phyloP scores from a whole-genome alignment of 2,797 vertebrate genomes.

The Pempheris klunzingeri region DNA sequence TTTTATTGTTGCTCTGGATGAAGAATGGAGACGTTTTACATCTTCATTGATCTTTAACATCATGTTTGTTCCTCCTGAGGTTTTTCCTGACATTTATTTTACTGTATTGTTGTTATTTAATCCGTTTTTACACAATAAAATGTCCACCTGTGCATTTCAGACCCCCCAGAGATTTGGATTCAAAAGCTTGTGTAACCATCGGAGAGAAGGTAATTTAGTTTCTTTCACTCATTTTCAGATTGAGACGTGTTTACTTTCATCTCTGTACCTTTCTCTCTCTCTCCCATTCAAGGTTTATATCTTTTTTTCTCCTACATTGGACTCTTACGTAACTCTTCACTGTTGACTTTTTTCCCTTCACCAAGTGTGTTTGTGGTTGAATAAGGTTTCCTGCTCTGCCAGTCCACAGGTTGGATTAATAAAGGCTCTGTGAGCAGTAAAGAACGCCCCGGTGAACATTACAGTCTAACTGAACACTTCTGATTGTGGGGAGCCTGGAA shows the following conservation, averaged over 20 bases:
- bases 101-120: neutral
- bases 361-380: conserved; percentile 16
- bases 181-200: conserved; percentile 94
- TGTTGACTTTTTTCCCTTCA: conserved; percentile 4
- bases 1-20: neutral
- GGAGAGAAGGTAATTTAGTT: conserved; percentile 90
- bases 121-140: neutral
- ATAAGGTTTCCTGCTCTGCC: conserved; percentile 11
- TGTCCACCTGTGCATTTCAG: conserved; percentile 78
- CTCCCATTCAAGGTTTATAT: conserved; percentile 6
- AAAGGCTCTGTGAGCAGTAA: conserved; percentile 56
- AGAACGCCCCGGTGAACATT: conserved; percentile 68
- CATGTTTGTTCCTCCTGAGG: neutral
- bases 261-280: conserved; percentile 4
- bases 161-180: conserved; percentile 96
- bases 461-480: conserved; percentile 64
- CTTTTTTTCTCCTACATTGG: neutral
- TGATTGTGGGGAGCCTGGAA: conserved; percentile 81
- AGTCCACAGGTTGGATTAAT: conserved; percentile 39
- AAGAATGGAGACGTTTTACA: neutral
- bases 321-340: conserved; percentile 24
- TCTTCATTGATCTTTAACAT: conserved; percentile 1
- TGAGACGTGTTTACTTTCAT: neutral
- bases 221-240: neutral
- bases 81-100: neutral